Base-by-base conservation (phyloP, 2,113 vertebrate species). In the Paramormyrops kingsleyae region DNA sequence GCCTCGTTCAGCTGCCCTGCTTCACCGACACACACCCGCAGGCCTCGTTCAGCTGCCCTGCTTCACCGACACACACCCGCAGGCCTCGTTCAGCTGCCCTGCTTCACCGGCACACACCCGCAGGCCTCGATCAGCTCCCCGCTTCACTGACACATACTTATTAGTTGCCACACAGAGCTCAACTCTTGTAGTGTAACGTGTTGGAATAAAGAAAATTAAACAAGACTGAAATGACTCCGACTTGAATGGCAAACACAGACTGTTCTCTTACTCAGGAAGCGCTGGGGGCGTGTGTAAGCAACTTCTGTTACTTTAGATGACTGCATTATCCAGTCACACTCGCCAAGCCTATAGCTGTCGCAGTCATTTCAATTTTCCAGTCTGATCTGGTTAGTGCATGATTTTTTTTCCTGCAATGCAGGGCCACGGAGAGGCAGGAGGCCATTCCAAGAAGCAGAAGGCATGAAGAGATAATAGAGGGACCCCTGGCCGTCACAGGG, bases 41-140 rank as follows among this genome's bases (percentile, higher is more conserved):
- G 47, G 47, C 17, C 4, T 56, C 19, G 2, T 3, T 15, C 50
- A 52, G 50, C 13, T 52, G 50, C 50, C 50, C 50, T 15, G 50
- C 15, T 53, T 19, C 52, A 19, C 52, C 15, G 52, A 15, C 3
- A 17, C 53, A 56, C 53, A 21, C 53, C 19, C 5, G 1, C 53
- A 21, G 53, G 17, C 17, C 19, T 21, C 4, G 1, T 9, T 59
- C 56, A 59, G 52, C 56, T 24, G 21, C n/a, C 10, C n/a, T 31
- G 2, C 1, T n/a, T 4, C 24, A 4, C 9, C 0, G 19, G 19
- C 0, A 56, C 19, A 21, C 5, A 21, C 19, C 2, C 7, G 0
- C 19, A 56, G 53, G 53, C 53, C 53, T 56, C 19, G 2, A 4
- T 31, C n/a, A 70, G 62, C n/a, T 70, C n/a, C 62, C n/a, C 9